Evolutionary conservation across 2,113 vertebrate species (phyloP), one percentile per base, ranked within the genome.

Genomic region (Connochaetes taurinus): DNA sequence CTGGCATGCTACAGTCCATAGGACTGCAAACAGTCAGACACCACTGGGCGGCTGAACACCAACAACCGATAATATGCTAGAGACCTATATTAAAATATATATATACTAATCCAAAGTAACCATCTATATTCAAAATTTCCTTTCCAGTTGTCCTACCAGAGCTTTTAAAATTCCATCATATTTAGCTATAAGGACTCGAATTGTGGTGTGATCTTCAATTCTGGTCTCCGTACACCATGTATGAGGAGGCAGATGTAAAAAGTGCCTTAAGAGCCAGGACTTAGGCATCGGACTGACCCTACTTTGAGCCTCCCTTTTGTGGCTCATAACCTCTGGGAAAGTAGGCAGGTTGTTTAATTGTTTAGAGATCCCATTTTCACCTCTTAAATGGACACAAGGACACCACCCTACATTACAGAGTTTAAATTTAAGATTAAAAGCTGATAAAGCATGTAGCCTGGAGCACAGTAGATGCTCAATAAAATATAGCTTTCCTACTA

Each of bases 351-450:
- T 76, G 71, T 76, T 55, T 58, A 85, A 83, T 27, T 76, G 16
- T 17, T 85, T 17, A 45, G 31, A 53, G 19, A 64, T 40, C 33
- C 13, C 15, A 7, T 91, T 87, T 84, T 21, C 31, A 81, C 19
- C 58, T 93, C 57, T 40, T 52, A 64, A 92, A 87, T 82, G 11
- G 40, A 13, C 40, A 40, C 3, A 10, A 57, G 52, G 9, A 76
- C 29, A 83, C 40, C 29, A 83, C 40, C 3, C 40, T 3, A 40
- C 40, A 5, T 71, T 71, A 71, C 36, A 23, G 33, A 43, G 25
- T 83, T 83, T 92, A 83, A 91, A 82, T 86, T 86, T 78, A 92
- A 80, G 21, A 71, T 23, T 29, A 15, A 92, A 95, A 92, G 87
- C 9, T 27, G 36, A 53, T 31, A 84, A 74, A 62, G 10, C 23